Conservation (phyloP, 2,797 vertebrate species). For the Muraenolepis orangiensis region DNA sequence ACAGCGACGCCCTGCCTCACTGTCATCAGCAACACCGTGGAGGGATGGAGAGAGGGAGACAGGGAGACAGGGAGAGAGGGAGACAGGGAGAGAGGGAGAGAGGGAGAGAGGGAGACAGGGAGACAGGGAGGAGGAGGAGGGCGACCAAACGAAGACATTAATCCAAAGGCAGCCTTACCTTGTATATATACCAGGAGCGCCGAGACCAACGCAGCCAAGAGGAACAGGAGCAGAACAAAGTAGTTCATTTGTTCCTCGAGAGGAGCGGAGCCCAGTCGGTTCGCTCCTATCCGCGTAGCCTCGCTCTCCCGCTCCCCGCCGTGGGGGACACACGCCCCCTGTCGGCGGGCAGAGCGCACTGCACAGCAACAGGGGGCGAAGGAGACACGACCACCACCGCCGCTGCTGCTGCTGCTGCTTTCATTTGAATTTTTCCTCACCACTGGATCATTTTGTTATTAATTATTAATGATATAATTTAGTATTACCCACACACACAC, state of each 20-base stretch:
- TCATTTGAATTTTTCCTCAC: background rate
- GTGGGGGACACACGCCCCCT: constrained; percentile 86
- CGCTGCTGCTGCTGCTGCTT: background rate
- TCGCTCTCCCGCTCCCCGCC: constrained; percentile 46
- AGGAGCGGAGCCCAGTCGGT: constrained; percentile 50
- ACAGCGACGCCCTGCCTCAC: too few species aligned
- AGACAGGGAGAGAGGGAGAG: background rate
- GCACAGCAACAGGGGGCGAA: constrained; percentile 62
- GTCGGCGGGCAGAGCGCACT: constrained; percentile 69
- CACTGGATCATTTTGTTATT: background rate
- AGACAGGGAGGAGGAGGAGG: background rate
- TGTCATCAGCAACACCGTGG: too few species aligned
- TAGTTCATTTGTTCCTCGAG: constrained; percentile 68
- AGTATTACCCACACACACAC: too few species aligned
- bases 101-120: background rate
- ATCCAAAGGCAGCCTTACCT: background rate
- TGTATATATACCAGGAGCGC: constrained; percentile 23
- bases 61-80: background rate
- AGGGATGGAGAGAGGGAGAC: too few species aligned
- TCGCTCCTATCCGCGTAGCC: constrained; percentile 45
- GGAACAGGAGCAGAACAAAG: constrained; percentile 57
- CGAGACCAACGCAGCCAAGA: constrained; percentile 37
- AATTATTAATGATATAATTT: background rate
- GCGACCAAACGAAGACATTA: background rate
- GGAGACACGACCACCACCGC: background rate